A percentile compares a stretch with the other conserved stretches of the same genome.
These are phyloP conservation scores for Drosophila differens DNA, from an alignment of 2,888 invertebrate genomes.

Conservation along the genomic window DNA sequence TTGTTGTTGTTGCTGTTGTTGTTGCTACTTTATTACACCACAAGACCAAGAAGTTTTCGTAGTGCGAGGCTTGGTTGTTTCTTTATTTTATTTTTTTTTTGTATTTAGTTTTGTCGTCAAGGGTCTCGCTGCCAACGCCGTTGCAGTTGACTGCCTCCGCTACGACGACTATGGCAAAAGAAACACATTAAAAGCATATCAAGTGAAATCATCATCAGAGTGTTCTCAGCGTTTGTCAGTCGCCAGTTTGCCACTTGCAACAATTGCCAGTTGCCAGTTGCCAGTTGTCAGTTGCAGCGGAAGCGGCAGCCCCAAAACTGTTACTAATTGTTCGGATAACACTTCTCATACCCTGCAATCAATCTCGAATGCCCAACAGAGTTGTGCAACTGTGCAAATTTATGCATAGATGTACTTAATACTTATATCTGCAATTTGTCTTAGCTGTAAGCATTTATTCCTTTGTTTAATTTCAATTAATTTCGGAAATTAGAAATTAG, in stretches of 20 bases:
- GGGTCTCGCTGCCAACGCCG: constrained; percentile 42
- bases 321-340: constrained; percentile 27
- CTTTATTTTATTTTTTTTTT: background rate
- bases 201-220: constrained; percentile 69
- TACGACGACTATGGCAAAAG: constrained; percentile 59
- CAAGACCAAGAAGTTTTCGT: constrained; percentile 39
- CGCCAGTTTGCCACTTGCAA: constrained; percentile 40
- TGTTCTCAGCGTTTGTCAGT: constrained; percentile 64
- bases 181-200: constrained; percentile 79
- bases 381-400: constrained; percentile 4
- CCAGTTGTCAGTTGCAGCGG: constrained; percentile 34
- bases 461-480: background rate
- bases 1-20: constrained; percentile 27
- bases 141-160: constrained; percentile 74
- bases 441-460: background rate
- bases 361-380: background rate
- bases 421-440: background rate
- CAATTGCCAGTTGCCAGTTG: constrained; percentile 32
- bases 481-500: no score
- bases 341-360: constrained; percentile 24
- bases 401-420: background rate
- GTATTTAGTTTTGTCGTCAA: constrained; percentile 59
- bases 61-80: constrained; percentile 5
- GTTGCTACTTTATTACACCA: constrained; percentile 76
- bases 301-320: constrained; percentile 47